Percentiles rank a stretch among this genome's conserved stretches.
Conservation (phyloP, 37 sponge, comb jelly and placozoan species). For the Mnemiopsis leidyi region DNA sequence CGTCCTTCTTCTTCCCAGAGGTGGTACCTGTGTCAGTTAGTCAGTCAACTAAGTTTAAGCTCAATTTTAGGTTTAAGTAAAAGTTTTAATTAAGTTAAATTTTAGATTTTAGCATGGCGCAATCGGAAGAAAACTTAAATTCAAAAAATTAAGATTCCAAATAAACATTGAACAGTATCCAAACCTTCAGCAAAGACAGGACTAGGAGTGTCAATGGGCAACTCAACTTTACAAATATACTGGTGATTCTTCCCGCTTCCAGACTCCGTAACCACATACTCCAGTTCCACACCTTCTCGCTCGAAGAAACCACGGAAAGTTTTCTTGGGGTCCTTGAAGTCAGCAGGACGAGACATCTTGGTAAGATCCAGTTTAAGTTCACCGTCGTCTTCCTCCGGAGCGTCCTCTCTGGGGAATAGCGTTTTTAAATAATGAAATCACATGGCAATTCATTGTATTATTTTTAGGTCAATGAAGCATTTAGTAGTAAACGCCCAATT, state of each 20-base stretch:
- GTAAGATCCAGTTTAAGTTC: neutral
- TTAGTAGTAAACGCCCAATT: no score
- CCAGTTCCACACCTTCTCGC: slow-evolving; percentile 32
- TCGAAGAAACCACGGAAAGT: slow-evolving; percentile 48
- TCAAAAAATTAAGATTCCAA: neutral
- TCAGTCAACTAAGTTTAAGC: neutral
- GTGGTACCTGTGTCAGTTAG: neutral
- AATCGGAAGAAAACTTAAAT: neutral
- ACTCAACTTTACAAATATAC: slow-evolving; percentile 38
- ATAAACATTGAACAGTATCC: neutral
- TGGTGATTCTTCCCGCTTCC: neutral
- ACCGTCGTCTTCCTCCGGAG: slow-evolving; percentile 7
- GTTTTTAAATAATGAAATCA: no score
- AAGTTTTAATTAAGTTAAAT: neutral
- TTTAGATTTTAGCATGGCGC: neutral
- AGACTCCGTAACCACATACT: neutral
- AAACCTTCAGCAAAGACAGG: slow-evolving; percentile 46
- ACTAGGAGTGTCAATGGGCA: slow-evolving; percentile 27
- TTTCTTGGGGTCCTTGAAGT: slow-evolving; percentile 60
- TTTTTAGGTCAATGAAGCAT: no score
- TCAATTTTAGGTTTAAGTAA: no score
- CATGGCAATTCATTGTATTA: no score
- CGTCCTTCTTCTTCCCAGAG: slow-evolving; percentile 42
- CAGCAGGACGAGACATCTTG: slow-evolving; percentile 25
- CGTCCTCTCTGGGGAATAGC: slow-evolving; percentile 40